A percentile compares a stretch with the other conserved stretches of the same genome.
Conservation (phyloP, 2,888 invertebrate genomes). For the Stomorhina lunata region DNA sequence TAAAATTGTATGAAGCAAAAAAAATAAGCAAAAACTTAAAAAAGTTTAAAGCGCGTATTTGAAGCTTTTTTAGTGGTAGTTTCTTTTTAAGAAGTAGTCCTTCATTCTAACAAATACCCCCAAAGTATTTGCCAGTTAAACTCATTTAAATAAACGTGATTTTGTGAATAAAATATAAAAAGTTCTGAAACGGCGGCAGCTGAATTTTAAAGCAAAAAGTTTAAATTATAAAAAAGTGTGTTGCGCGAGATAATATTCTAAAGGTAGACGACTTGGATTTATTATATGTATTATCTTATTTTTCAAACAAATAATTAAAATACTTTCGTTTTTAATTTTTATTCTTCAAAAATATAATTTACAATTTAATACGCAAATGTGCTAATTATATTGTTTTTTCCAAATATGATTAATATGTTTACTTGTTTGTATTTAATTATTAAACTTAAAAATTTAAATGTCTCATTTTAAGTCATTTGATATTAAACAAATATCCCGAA, state of each 20-base stretch:
- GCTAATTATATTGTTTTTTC: background rate
- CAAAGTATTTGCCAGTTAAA: constrained; percentile 10
- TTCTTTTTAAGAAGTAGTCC: background rate
- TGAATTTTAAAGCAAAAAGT: constrained; percentile 34
- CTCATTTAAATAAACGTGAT: constrained; percentile 57
- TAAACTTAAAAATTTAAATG: background rate
- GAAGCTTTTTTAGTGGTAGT: constrained; percentile 13
- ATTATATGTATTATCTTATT: background rate
- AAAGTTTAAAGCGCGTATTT: background rate
- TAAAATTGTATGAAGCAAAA: too few relatives aligned
- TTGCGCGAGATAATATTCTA: constrained; percentile 1
- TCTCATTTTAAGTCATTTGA: background rate
- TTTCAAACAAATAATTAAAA: background rate
- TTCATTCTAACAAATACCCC: background rate
- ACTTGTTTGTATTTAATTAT: background rate
- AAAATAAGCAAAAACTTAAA: background rate
- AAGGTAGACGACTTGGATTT: constrained; percentile 42
- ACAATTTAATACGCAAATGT: background rate
- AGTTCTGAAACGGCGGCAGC: constrained; percentile 21
- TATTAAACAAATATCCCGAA: background rate
- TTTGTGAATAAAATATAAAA: constrained; percentile 9
- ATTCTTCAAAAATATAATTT: background rate
- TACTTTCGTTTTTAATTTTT: background rate
- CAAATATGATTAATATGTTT: background rate
- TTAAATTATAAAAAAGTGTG: constrained; percentile 5